Evolutionary conservation across 2,113 vertebrate species (phyloP), one percentile per base, ranked within the genome.

Genomic region (Alethe castanea): DNA sequence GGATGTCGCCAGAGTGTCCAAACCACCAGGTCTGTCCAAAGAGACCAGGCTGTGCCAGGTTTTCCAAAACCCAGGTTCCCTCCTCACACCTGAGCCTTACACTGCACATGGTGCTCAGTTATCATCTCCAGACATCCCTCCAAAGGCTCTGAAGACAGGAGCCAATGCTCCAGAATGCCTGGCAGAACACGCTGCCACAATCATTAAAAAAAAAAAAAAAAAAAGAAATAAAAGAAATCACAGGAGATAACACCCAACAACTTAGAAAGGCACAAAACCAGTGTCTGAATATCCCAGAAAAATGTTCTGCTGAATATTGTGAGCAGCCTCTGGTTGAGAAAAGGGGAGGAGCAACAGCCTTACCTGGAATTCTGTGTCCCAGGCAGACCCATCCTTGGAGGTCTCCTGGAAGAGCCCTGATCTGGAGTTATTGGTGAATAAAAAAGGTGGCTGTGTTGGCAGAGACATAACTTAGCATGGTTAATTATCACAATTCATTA

Each of bases 1-100:
- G 97, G 97, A 97, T 92, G 92, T 91, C 17, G 29, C 87, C 52
- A 66, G 79, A 97, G 91, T 94, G 90, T 96, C 87, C 92, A 94
- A 94, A 84, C 84, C 65, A 0, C 92, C 13, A 8, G 74, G 45
- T 78, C 90, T 95, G 59, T 73, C 94, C 88, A 95, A 97, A 81
- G 77, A 88, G 42, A 48, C 64, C 74, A 60, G 56, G 45, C 65
- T 74, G 53, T 85, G 73, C 96, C 95, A 95, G 60, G 93, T 36
- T 89, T 82, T 26, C 86, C 71, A 95, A 83, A 93, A 69, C 54
- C 52, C 31, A 86, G 57, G 53, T 17, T 97, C 64, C 31, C 53
- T 73, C 71, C 71, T 84, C 53, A 28, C 84, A 96, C 88, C 81
- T 93, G 90, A 96, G 67, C 85, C 48, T 94, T 77, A 65, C 31